Evolutionary conservation across 2,113 vertebrate species (phyloP).

Genomic region (Scatophagus argus): DNA sequence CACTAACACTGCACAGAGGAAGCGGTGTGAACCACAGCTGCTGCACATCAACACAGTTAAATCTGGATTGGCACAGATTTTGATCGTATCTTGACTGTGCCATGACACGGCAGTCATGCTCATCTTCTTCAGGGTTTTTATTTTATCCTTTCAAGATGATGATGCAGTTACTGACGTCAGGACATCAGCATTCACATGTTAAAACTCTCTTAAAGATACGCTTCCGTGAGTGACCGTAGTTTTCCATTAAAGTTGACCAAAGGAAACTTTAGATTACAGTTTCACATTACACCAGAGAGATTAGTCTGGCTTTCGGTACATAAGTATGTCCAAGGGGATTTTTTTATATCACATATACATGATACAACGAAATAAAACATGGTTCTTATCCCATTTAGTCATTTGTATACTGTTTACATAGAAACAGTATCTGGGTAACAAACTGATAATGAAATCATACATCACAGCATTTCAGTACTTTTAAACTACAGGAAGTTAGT

Average conservation of each 20-base stretch:
- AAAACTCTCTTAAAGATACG: background rate
- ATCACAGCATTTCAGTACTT: background rate
- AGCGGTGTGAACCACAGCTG: slow-evolving; percentile 8
- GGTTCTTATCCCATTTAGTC: background rate
- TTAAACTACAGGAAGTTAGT: background rate
- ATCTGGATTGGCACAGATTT: slow-evolving; percentile 6
- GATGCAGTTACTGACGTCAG: background rate
- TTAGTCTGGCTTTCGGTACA: background rate
- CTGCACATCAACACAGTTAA: background rate
- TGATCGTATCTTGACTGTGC: background rate
- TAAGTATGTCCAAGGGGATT: background rate
- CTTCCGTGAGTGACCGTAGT: too few species aligned
- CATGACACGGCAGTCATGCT: background rate
- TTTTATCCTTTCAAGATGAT: background rate
- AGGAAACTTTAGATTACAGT: background rate
- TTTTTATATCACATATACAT: background rate
- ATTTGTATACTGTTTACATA: background rate
- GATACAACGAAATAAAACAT: background rate
- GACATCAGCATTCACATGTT: background rate
- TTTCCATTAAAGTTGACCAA: background rate
- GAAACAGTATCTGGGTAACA: background rate
- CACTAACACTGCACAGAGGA: background rate
- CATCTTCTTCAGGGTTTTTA: too few species aligned
- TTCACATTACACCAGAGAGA: background rate
- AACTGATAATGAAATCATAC: background rate